A percentile compares a stretch with the other conserved stretches of the same genome.
Conservation (phyloP, 2,113 vertebrate species). For the Syngnathoides biaculeatus region DNA sequence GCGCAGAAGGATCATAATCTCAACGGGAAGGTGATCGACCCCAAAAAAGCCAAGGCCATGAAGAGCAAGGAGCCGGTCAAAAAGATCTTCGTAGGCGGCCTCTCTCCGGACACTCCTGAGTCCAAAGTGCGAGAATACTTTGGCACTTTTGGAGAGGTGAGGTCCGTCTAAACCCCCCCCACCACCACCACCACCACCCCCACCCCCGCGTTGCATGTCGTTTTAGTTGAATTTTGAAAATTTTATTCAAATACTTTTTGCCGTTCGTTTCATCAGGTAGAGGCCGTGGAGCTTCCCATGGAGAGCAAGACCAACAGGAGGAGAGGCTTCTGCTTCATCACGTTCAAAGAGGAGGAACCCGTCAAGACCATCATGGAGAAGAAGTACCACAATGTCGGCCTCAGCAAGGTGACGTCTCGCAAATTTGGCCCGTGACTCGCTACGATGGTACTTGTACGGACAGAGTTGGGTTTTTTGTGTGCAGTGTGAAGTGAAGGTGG, state of each 20-base stretch:
- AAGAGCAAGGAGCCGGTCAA: conserved; percentile 97
- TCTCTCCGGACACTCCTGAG: conserved; percentile 96
- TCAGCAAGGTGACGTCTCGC: conserved; percentile 84
- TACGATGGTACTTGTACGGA: background rate
- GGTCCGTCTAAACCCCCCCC: too few relatives aligned
- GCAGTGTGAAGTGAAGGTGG: conserved; percentile 98
- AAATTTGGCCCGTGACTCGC: background rate
- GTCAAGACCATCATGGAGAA: conserved; percentile 98
- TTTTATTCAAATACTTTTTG: too few relatives aligned
- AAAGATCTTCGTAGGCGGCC: conserved; percentile 98
- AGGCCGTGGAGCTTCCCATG: conserved; percentile 97
- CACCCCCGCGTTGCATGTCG: too few relatives aligned
- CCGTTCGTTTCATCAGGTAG: conserved; percentile 73
- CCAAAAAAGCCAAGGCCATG: conserved; percentile 99
- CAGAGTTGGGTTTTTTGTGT: background rate
- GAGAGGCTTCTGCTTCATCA: conserved; percentile 98
- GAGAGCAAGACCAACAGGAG: conserved; percentile 99
- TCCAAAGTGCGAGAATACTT: conserved; percentile 98
- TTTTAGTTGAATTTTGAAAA: too few relatives aligned
- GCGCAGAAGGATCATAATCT: conserved; percentile 97
- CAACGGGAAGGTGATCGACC: conserved; percentile 98
- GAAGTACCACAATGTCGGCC: conserved; percentile 97
- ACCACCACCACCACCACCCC: too few relatives aligned
- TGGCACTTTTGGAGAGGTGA: conserved; percentile 91
- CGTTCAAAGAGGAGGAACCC: conserved; percentile 94